Conservation (phyloP, 2,113 vertebrate species). For the Otolemur garnettii region DNA sequence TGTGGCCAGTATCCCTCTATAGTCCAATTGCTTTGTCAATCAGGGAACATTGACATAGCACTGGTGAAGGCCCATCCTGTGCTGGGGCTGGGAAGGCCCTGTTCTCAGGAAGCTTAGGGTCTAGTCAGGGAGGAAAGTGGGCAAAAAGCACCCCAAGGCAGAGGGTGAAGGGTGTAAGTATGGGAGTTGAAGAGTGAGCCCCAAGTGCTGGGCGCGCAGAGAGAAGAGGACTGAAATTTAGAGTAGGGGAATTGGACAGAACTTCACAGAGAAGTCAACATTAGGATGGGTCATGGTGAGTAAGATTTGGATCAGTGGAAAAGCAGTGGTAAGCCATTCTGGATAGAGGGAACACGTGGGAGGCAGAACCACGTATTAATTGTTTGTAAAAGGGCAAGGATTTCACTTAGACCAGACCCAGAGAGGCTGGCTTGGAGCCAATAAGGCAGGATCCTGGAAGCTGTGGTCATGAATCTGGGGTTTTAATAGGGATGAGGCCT, state of each 20-base stretch:
- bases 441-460: not conserved
- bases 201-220: not conserved
- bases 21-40: not conserved
- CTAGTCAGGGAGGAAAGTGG: not conserved
- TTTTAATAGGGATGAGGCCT: not conserved
- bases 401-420: not conserved
- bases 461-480: not conserved
- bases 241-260: not conserved
- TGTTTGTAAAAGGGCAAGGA: not conserved
- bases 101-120: not conserved
- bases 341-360: no score
- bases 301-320: slow-evolving; percentile 15
- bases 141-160: not conserved
- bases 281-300: not conserved
- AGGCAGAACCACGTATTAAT: not conserved
- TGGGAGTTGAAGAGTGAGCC: not conserved
- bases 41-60: not conserved
- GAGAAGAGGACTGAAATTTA: not conserved
- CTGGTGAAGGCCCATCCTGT: not conserved
- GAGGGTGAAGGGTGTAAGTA: not conserved
- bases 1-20: not conserved
- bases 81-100: not conserved
- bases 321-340: not conserved
- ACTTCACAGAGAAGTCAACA: not conserved
- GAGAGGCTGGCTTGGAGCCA: not conserved